phyloP scores from a whole-genome alignment of 2,113 vertebrate genomes.

The Chinchilla lanigera region DNA sequence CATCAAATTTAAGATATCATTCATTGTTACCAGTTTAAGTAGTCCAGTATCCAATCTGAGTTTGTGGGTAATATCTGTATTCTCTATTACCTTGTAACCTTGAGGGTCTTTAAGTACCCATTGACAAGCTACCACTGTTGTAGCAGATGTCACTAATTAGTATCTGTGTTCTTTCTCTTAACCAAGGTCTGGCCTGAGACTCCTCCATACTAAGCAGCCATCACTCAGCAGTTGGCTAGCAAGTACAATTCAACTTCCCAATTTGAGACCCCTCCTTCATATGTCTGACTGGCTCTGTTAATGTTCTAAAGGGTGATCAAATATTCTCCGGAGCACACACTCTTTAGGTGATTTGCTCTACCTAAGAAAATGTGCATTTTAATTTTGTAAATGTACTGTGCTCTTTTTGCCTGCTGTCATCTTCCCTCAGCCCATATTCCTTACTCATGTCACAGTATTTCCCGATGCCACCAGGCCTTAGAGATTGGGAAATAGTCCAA shows the following conservation, averaged over 20 bases:
- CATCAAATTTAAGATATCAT: not conserved
- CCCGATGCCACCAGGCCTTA: not conserved
- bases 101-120: not conserved
- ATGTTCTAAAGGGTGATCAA: not conserved
- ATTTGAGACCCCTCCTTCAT: not conserved
- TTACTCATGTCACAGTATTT: not conserved
- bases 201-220: not conserved
- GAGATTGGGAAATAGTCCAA: not conserved
- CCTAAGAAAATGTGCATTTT: not conserved
- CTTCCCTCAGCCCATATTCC: not conserved
- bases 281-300: not conserved
- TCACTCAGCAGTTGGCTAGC: not conserved
- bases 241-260: not conserved
- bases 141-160: not conserved
- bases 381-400: not conserved
- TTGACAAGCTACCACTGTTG: not conserved
- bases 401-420: not conserved
- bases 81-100: not conserved
- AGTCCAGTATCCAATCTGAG: not conserved
- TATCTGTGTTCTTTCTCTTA: not conserved
- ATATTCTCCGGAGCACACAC: not conserved
- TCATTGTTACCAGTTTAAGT: not conserved
- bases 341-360: not conserved
- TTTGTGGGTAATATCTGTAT: not conserved
- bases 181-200: not conserved